Conservation (phyloP, 2,113 vertebrate genomes). For the Colaptes auratus region DNA sequence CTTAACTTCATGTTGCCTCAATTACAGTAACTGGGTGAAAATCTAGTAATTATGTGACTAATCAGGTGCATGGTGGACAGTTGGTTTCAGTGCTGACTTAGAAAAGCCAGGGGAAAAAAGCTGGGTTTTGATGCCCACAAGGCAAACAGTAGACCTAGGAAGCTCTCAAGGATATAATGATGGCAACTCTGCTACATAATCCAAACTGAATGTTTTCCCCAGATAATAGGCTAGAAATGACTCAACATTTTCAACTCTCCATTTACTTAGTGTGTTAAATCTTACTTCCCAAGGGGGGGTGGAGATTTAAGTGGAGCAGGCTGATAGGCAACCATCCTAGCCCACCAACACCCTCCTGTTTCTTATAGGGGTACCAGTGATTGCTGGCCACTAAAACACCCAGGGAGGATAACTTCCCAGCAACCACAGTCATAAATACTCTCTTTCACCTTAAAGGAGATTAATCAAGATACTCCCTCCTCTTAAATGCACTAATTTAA, state of each 20-base stretch:
- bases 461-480: slow-evolving; percentile 62
- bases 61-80: not conserved
- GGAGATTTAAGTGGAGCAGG: not conserved
- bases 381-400: not conserved
- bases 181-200: too few species aligned
- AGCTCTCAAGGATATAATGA: not conserved
- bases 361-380: not conserved
- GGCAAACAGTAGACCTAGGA: not conserved
- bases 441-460: slow-evolving; percentile 48
- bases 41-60: not conserved
- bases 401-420: slow-evolving; percentile 35
- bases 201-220: not conserved
- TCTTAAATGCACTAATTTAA: slow-evolving; percentile 64
- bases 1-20: not conserved
- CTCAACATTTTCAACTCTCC: not conserved
- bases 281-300: not conserved
- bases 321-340: not conserved
- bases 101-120: not conserved
- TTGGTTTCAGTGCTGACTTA: not conserved
- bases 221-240: rapidly evolving
- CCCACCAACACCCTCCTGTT: not conserved
- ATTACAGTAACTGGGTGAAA: not conserved
- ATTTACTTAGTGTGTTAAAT: not conserved
- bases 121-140: not conserved
- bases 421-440: slow-evolving; percentile 52